A percentile compares a stretch with the other conserved stretches of the same genome.
Conservation (phyloP, 2,113 vertebrate genomes). For the Chionis minor region DNA sequence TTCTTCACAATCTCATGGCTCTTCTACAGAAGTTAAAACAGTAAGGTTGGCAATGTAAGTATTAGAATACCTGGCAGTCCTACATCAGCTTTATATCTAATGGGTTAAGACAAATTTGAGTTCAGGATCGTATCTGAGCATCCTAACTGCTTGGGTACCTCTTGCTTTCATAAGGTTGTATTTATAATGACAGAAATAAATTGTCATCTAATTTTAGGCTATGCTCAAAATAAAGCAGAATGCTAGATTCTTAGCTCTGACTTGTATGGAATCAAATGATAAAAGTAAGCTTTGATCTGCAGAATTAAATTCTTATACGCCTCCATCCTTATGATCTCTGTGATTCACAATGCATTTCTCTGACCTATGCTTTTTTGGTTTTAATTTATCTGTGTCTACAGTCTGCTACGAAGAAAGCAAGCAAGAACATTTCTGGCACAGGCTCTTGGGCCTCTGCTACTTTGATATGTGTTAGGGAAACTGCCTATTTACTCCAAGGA, state of each 20-base stretch:
- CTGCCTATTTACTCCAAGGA: not conserved
- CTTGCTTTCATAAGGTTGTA: not conserved
- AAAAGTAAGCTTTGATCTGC: not conserved
- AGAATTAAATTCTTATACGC: not conserved
- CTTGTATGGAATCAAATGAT: fast-evolving
- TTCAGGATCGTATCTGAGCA: not conserved
- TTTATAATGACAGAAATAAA: not conserved
- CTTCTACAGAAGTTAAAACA: not conserved
- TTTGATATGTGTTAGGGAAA: not conserved
- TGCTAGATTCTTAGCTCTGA: not conserved
- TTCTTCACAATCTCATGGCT: not conserved
- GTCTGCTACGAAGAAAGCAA: not conserved
- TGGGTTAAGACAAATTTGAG: not conserved
- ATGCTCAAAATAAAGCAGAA: not conserved
- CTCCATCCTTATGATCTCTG: not conserved
- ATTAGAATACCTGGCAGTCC: not conserved
- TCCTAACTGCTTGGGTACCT: not conserved
- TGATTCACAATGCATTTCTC: not conserved
- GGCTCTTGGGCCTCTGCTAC: not conserved
- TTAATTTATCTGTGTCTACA: not conserved
- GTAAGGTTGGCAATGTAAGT: not conserved
- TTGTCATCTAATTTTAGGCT: not conserved
- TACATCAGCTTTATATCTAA: not conserved
- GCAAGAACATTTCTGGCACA: not conserved
- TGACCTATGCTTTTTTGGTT: not conserved